Evolutionary conservation across 2,113 vertebrate genomes (phyloP).

Genomic region (Colistium nudipinnis): DNA sequence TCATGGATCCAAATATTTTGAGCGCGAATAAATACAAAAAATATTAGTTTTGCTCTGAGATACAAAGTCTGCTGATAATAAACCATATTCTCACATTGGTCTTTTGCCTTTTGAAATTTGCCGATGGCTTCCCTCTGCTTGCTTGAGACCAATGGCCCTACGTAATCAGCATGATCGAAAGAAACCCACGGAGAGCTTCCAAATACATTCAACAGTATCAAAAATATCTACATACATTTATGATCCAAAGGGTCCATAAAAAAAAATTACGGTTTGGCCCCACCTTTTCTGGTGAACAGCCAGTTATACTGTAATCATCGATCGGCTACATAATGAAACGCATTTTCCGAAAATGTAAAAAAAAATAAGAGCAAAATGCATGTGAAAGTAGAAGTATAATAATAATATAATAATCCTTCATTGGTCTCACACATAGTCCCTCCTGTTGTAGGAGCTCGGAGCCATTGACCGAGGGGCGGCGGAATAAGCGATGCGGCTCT

Average conservation of each 20-base stretch:
- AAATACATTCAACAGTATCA: constrained; percentile 1
- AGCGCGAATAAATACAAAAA: constrained; percentile 43
- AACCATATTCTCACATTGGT: not conserved
- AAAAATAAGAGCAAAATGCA: constrained; percentile 11
- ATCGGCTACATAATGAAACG: constrained; percentile 9
- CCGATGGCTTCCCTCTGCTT: not conserved
- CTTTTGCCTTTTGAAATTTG: not conserved
- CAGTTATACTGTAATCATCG: not conserved
- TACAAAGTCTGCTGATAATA: not conserved
- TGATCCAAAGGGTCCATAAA: constrained; percentile 2
- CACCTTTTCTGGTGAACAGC: not conserved
- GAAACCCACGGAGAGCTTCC: not conserved
- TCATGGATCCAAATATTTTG: constrained; percentile 1
- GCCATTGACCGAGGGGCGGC: constrained; percentile 83
- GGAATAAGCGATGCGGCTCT: constrained; percentile 86
- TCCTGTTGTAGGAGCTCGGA: constrained; percentile 85
- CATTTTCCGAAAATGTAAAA: constrained; percentile 1
- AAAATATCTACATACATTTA: constrained; percentile 13
- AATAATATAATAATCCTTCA: not conserved
- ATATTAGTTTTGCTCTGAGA: constrained; percentile 1
- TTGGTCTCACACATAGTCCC: constrained; percentile 89
- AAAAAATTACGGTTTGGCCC: not conserved
- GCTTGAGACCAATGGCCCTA: not conserved
- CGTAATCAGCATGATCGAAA: constrained; percentile 43
- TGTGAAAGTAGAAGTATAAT: not conserved